Evolutionary conservation across 2,888 invertebrate species (phyloP).

Genomic region (Dasypolia templi): DNA sequence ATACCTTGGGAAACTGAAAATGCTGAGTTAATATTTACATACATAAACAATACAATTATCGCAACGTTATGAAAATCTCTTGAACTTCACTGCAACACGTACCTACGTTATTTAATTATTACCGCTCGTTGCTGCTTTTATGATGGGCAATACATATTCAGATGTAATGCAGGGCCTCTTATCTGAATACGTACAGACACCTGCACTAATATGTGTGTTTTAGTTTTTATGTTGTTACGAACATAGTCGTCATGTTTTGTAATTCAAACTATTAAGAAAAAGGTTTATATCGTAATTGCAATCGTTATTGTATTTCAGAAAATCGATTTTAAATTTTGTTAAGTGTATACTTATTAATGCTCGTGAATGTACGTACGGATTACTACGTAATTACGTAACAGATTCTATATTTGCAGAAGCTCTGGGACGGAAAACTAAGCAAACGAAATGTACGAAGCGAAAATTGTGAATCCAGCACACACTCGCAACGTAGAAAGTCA

Average conservation of each 20-base stretch:
- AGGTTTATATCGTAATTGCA: neutral
- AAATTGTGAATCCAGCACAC: slow-evolving; percentile 23
- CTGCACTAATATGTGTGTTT: neutral
- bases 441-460: slow-evolving; percentile 45
- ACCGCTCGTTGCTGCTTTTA: slow-evolving; percentile 15
- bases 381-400: slow-evolving; percentile 16
- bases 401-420: slow-evolving; percentile 65
- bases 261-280: neutral
- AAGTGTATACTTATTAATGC: neutral
- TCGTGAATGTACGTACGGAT: neutral
- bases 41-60: neutral
- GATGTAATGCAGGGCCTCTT: neutral
- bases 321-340: neutral
- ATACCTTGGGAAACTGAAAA: neutral
- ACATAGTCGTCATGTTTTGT: neutral
- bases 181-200: neutral
- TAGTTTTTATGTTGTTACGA: neutral
- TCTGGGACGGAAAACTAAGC: slow-evolving; percentile 66
- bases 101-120: slow-evolving; percentile 11
- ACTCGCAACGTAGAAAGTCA: slow-evolving; percentile 46
- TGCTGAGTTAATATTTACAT: neutral
- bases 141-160: slow-evolving; percentile 23
- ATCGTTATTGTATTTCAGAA: neutral
- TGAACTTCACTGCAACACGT: neutral
- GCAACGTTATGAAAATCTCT: neutral